Evolutionary conservation across 2,888 invertebrate genomes (phyloP).

Genomic region (Acrobasis repandana): DNA sequence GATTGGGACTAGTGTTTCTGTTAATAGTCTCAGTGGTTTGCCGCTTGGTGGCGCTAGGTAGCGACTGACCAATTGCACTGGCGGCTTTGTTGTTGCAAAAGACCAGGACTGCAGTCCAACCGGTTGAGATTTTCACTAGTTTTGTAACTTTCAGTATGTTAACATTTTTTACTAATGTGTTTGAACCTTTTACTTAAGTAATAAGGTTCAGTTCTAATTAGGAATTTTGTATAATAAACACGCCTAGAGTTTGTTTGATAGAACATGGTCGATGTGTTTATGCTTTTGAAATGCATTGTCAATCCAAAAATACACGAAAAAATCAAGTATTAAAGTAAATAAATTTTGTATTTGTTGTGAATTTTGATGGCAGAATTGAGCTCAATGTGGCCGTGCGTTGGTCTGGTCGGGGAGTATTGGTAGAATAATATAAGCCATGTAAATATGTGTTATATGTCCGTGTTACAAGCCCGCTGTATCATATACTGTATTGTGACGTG

Average conservation of each 20-base stretch:
- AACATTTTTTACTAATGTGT: too few species aligned
- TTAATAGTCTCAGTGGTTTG: constrained; percentile 5
- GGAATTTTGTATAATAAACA: too few species aligned
- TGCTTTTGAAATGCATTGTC: too few species aligned
- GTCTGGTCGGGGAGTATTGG: background rate
- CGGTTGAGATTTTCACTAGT: too few species aligned
- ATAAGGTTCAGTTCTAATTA: too few species aligned
- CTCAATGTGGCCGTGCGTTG: background rate
- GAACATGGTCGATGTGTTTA: too few species aligned
- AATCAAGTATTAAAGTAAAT: background rate
- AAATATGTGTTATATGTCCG: constrained; percentile 49
- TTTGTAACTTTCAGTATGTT: too few species aligned
- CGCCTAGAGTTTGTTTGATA: too few species aligned
- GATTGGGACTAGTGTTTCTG: background rate
- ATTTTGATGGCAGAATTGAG: background rate
- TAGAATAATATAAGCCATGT: constrained; percentile 39
- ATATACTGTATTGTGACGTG: constrained; percentile 58
- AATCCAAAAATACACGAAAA: background rate
- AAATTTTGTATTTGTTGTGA: too few species aligned
- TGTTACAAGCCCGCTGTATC: constrained; percentile 52
- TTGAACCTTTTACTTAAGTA: too few species aligned
- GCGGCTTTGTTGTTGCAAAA: background rate
- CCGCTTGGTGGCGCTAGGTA: constrained; percentile 1
- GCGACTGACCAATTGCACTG: constrained; percentile 5
- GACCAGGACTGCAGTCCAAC: background rate